phyloP scores from a whole-genome alignment of 2,797 vertebrate species.

The Zalophus californianus region DNA sequence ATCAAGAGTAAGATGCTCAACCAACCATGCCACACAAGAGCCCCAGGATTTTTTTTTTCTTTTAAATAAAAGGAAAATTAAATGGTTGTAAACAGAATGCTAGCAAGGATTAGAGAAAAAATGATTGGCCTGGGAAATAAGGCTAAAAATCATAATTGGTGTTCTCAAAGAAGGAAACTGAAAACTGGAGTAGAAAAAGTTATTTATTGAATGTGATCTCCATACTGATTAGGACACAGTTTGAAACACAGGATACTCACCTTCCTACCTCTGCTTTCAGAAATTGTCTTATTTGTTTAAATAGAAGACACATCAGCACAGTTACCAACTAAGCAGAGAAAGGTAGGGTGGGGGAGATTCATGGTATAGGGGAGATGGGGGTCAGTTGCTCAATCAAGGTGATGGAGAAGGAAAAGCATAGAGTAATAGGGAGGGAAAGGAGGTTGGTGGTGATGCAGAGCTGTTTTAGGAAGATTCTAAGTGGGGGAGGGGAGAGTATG shows the following conservation, averaged over 20 bases:
- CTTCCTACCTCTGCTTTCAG: neutral
- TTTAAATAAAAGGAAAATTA: neutral
- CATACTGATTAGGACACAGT: neutral
- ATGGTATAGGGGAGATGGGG: neutral
- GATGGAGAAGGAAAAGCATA: neutral
- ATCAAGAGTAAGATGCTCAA: neutral
- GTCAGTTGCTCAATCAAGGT: neutral
- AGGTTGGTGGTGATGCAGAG: neutral
- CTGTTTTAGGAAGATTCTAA: neutral
- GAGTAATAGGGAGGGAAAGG: neutral
- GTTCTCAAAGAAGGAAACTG: neutral
- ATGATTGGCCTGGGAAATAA: neutral
- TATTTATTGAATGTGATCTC: neutral
- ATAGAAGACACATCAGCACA: neutral
- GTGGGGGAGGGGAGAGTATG: neutral
- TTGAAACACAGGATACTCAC: neutral
- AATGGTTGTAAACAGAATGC: neutral
- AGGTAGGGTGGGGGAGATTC: neutral
- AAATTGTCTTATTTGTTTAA: neutral
- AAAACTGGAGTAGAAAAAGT: neutral
- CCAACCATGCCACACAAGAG: fast-evolving
- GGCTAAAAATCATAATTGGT: neutral
- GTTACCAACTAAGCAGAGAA: neutral
- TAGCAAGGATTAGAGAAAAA: neutral
- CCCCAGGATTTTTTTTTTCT: neutral